A percentile compares a stretch with the other conserved stretches of the same genome.
Conservation (phyloP, 2,797 vertebrate genomes). For the Tadarida brasiliensis region DNA sequence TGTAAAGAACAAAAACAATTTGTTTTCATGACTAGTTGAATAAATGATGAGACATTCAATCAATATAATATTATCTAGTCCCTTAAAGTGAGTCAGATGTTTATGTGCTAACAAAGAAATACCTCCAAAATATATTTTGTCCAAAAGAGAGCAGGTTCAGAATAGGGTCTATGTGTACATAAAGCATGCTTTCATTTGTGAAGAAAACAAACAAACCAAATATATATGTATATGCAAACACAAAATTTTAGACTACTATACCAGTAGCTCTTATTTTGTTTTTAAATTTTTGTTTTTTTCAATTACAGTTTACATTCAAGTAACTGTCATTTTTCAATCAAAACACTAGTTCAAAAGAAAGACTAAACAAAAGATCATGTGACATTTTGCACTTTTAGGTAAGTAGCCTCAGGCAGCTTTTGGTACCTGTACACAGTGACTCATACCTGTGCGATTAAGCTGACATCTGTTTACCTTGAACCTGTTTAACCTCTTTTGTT, state of each 20-base stretch:
- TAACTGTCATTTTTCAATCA: background rate
- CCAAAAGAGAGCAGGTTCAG: background rate
- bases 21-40: background rate
- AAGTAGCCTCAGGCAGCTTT: background rate
- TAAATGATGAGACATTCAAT: background rate
- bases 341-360: background rate
- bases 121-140: background rate
- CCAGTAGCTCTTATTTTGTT: background rate
- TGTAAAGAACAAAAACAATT: background rate
- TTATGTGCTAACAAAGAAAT: conserved; percentile 4
- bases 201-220: background rate
- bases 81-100: background rate
- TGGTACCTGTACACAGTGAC: background rate
- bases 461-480: background rate
- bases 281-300: background rate
- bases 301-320: background rate
- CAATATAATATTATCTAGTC: background rate
- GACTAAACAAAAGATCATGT: background rate
- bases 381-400: background rate
- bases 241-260: background rate
- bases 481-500: background rate
- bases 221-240: background rate
- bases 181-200: background rate
- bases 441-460: background rate
- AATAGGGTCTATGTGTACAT: background rate